phyloP scores from a whole-genome alignment of 2,888 invertebrate species.

The Blera fallax region DNA sequence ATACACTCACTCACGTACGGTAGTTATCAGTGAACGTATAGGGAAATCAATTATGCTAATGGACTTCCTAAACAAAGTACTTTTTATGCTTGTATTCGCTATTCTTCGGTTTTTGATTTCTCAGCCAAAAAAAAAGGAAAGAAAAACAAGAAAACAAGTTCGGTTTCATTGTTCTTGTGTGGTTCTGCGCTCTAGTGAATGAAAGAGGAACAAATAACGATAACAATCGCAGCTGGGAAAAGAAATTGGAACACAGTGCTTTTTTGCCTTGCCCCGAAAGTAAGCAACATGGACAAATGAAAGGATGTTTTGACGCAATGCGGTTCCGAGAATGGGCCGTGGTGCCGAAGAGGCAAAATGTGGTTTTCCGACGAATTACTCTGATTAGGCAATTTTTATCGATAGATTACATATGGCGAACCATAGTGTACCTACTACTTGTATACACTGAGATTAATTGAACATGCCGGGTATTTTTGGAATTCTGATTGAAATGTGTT shows the following conservation, averaged over 20 bases:
- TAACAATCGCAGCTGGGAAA: conserved; percentile 18
- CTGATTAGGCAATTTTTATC: conserved; percentile 4
- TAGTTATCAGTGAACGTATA: conserved; percentile 57
- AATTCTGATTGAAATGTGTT: not conserved
- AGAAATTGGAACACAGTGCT: not conserved
- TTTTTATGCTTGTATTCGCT: conserved; percentile 43
- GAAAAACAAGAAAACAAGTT: not conserved
- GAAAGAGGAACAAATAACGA: conserved; percentile 43
- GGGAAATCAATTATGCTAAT: conserved; percentile 71
- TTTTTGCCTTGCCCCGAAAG: not conserved
- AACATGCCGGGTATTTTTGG: not conserved
- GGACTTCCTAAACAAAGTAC: conserved; percentile 64
- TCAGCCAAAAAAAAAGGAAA: conserved; percentile 3
- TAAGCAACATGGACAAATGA: not conserved
- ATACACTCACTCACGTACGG: conserved; percentile 8
- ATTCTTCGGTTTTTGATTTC: conserved; percentile 35
- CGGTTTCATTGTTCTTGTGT: conserved; percentile 44
- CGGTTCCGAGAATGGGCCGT: not conserved
- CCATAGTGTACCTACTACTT: not conserved
- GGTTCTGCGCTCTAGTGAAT: conserved; percentile 27
- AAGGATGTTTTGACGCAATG: conserved; percentile 37
- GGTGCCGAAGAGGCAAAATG: not conserved
- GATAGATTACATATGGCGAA: not conserved
- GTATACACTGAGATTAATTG: conserved; percentile 18
- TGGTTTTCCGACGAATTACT: not conserved